A percentile compares a stretch with the other conserved stretches of the same genome.
Conservation (phyloP, 2,113 vertebrate genomes). For the Nyctereutes procyonoides region DNA sequence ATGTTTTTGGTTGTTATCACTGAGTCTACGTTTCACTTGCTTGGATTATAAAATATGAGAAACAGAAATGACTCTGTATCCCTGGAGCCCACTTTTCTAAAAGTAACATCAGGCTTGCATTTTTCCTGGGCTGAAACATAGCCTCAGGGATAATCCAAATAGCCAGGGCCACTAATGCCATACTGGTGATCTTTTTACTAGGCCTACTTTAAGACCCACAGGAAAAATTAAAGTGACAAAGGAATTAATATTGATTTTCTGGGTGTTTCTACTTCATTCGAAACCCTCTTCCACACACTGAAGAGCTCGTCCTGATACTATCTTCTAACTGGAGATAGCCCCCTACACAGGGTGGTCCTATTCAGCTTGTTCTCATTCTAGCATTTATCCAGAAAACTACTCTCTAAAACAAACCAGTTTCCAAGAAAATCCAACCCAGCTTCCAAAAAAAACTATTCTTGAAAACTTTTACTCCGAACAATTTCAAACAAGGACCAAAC, state of each 20-base stretch:
- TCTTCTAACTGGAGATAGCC: neutral
- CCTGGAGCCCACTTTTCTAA: neutral
- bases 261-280: neutral
- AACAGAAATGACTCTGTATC: neutral
- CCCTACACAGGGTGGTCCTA: neutral
- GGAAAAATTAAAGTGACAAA: neutral
- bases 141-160: neutral
- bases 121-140: neutral
- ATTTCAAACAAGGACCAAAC: slow-evolving; percentile 23
- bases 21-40: neutral
- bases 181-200: neutral
- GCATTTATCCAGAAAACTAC: neutral
- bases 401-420: slow-evolving; percentile 17
- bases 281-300: fast-evolving
- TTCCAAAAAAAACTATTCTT: slow-evolving; percentile 3
- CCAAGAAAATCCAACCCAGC: neutral
- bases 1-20: neutral
- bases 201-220: neutral
- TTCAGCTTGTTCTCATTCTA: neutral
- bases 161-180: too few relatives aligned
- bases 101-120: neutral
- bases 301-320: neutral
- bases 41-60: neutral
- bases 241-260: neutral
- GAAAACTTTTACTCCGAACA: slow-evolving; percentile 55